A percentile compares a stretch with the other conserved stretches of the same genome.
phyloP scores from a whole-genome alignment of 2,888 invertebrate species.

The Platypus cylindrus region DNA sequence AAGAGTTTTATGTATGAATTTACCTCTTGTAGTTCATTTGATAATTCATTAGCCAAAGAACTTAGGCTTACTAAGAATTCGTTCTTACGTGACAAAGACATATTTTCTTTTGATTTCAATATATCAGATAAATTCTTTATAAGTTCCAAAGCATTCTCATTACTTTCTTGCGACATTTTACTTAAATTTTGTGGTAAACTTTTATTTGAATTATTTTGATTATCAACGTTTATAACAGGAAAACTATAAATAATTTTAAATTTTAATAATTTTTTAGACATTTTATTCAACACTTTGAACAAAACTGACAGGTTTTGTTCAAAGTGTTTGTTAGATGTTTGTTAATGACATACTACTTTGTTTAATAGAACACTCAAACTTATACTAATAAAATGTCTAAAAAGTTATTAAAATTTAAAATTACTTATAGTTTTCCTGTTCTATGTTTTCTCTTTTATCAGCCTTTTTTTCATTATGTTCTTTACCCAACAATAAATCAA shows the following conservation, averaged over 20 bases:
- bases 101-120: constrained; percentile 5
- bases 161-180: constrained; percentile 5
- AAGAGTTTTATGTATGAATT: not conserved
- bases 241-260: not conserved
- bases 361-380: too few species aligned
- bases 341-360: too few species aligned
- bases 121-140: constrained; percentile 9
- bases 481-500: too few species aligned
- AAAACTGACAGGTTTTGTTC: too few species aligned
- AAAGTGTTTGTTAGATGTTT: too few species aligned
- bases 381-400: too few species aligned
- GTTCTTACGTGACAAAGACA: constrained; percentile 4
- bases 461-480: too few species aligned
- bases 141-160: constrained; percentile 4
- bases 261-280: not conserved
- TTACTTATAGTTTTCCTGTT: too few species aligned
- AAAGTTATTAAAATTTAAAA: too few species aligned
- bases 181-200: constrained; percentile 8
- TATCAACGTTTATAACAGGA: not conserved
- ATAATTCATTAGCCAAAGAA: constrained; percentile 2
- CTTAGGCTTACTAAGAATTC: constrained; percentile 3
- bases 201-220: constrained; percentile 2
- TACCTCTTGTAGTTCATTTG: constrained; percentile 4
- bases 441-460: too few species aligned
- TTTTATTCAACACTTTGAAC: too few species aligned